Percentiles rank a stretch among this genome's conserved stretches.
These are phyloP conservation scores for Choristoneura fumiferana DNA, from an alignment of 1,140 invertebrate species.

Conservation along the genomic window DNA sequence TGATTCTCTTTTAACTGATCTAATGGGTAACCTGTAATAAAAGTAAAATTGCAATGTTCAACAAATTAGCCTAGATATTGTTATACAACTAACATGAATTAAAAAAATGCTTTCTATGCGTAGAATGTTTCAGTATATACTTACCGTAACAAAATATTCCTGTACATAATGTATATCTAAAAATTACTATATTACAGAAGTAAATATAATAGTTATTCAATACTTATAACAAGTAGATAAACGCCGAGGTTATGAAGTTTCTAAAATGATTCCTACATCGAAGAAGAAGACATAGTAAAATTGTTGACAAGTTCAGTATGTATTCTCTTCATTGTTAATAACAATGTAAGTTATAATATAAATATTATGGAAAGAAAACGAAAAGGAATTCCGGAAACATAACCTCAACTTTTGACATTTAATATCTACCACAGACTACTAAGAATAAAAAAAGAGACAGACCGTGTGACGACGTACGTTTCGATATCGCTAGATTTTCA, in stretches of 20 bases:
- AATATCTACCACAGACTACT: too few relatives aligned
- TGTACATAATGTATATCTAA: constrained; percentile 13
- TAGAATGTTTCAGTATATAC: neutral
- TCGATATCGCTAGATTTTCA: too few relatives aligned
- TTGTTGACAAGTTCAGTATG: too few relatives aligned
- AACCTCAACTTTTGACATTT: constrained; percentile 9
- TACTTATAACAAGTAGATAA: constrained; percentile 1
- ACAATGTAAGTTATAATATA: too few relatives aligned
- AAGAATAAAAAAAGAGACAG: too few relatives aligned
- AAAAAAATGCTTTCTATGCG: too few relatives aligned
- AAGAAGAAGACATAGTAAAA: too few relatives aligned
- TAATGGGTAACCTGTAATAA: constrained; percentile 28
- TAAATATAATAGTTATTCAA: constrained; percentile 9
- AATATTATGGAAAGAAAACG: neutral
- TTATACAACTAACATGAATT: neutral
- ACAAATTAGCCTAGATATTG: neutral
- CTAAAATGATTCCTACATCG: neutral
- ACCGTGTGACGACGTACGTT: too few relatives aligned
- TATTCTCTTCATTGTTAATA: too few relatives aligned
- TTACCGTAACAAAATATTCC: constrained; percentile 8
- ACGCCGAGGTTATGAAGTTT: neutral
- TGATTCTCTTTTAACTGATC: constrained; percentile 38
- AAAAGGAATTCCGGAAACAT: neutral
- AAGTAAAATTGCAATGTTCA: neutral
- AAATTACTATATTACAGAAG: neutral